Evolutionary conservation across 2,797 vertebrate genomes (phyloP).

Genomic region (Leptoclinus maculatus): DNA sequence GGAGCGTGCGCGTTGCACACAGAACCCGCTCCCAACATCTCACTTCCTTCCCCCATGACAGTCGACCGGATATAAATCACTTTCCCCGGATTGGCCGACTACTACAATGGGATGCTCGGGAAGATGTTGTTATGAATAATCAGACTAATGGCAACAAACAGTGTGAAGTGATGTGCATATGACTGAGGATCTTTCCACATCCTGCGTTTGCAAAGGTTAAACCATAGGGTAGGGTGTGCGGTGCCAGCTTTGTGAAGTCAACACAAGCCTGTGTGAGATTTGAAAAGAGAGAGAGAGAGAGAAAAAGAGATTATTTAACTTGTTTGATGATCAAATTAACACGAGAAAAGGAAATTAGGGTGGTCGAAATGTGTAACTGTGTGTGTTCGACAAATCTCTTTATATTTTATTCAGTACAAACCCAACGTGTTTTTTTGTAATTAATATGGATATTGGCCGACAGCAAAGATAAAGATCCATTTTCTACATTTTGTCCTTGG

Average conservation of each 20-base stretch:
- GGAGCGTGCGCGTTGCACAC: slow-evolving; percentile 49
- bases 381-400: slow-evolving; percentile 71
- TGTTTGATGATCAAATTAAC: slow-evolving; percentile 45
- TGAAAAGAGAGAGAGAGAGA: background rate
- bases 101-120: slow-evolving; percentile 57
- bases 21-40: slow-evolving; percentile 63
- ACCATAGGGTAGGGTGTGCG: slow-evolving; percentile 25
- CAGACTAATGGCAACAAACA: slow-evolving; percentile 75
- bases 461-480: slow-evolving; percentile 87
- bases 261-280: slow-evolving; percentile 15
- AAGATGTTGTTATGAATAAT: slow-evolving; percentile 71
- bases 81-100: slow-evolving; percentile 64
- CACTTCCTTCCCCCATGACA: slow-evolving; percentile 65
- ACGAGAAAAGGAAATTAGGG: slow-evolving; percentile 31
- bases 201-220: slow-evolving; percentile 65
- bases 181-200: slow-evolving; percentile 55
- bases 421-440: slow-evolving; percentile 75
- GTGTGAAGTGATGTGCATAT: slow-evolving; percentile 71
- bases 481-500: slow-evolving; percentile 89
- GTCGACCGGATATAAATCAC: slow-evolving; percentile 74
- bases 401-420: slow-evolving; percentile 78
- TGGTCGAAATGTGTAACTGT: slow-evolving; percentile 56
- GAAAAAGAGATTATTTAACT: background rate
- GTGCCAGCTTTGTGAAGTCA: slow-evolving; percentile 21
- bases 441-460: slow-evolving; percentile 88